A percentile compares a stretch with the other conserved stretches of the same genome.
phyloP scores from a whole-genome alignment of 1,140 invertebrate genomes.

The Delia radicum region DNA sequence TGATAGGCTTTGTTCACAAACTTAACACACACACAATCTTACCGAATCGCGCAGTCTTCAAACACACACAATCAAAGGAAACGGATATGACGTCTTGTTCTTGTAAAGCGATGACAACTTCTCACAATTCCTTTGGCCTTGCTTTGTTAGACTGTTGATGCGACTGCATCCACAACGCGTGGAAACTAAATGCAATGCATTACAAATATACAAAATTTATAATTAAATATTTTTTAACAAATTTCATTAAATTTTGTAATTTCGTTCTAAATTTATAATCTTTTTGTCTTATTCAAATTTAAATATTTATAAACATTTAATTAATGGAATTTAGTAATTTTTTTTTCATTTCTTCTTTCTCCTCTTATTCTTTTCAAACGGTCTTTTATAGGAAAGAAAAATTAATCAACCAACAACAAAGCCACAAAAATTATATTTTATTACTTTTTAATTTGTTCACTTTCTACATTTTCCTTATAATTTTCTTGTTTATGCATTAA shows the following conservation, averaged over 20 bases:
- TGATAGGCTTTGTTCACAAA: conserved; percentile 5
- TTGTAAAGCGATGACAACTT: background rate
- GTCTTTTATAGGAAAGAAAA: too few relatives aligned
- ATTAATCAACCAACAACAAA: background rate
- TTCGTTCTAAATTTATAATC: too few relatives aligned
- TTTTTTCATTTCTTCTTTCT: background rate
- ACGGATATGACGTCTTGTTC: conserved; percentile 11
- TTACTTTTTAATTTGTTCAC: too few relatives aligned
- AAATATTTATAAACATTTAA: background rate
- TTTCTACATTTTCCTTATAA: background rate
- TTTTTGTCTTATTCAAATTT: background rate
- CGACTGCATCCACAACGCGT: background rate
- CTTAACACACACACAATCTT: background rate
- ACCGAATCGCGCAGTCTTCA: background rate
- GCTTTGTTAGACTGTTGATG: background rate
- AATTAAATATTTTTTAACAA: background rate
- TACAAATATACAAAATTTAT: background rate
- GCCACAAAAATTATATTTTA: background rate
- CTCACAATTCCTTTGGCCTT: background rate
- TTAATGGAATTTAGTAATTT: background rate
- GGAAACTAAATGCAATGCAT: background rate
- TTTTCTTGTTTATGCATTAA: background rate
- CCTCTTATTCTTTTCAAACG: background rate
- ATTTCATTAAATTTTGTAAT: too few relatives aligned
- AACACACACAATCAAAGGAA: conserved; percentile 11